Conservation (phyloP, 1,140 invertebrate species). For the Tigriopus japonicus region DNA sequence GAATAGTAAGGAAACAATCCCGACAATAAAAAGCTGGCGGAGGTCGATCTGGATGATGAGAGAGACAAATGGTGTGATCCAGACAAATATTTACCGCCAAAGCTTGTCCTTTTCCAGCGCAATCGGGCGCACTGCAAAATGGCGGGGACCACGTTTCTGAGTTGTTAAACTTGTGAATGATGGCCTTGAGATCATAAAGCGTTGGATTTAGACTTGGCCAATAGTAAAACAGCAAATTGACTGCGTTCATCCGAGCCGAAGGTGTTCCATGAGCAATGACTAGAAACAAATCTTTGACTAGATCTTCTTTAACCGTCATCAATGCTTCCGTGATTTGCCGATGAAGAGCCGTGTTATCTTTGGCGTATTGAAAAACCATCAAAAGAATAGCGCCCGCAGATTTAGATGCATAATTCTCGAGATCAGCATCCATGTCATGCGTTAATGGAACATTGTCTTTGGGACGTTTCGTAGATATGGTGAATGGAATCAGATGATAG, state of each 20-base stretch:
- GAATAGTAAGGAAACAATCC: constrained; percentile 78
- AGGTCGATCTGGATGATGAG: constrained; percentile 51
- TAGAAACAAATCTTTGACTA: constrained; percentile 79
- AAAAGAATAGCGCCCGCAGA: constrained; percentile 87
- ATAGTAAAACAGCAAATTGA: constrained; percentile 92
- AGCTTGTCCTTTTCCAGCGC: neutral
- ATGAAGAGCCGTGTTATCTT: constrained; percentile 50
- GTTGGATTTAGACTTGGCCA: constrained; percentile 96
- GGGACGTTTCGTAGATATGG: constrained; percentile 50
- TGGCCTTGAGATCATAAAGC: constrained; percentile 67
- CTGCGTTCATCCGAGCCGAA: constrained; percentile 68
- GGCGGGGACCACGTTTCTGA: constrained; percentile 1
- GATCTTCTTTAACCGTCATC: constrained; percentile 71
- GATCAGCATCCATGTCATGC: constrained; percentile 25
- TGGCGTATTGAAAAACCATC: constrained; percentile 79
- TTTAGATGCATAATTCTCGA: constrained; percentile 61
- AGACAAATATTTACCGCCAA: constrained; percentile 80
- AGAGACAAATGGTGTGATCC: constrained; percentile 48
- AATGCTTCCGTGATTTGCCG: constrained; percentile 83
- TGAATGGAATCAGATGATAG: constrained; percentile 89
- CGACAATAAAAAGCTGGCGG: constrained; percentile 90
- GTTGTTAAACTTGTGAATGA: constrained; percentile 23
- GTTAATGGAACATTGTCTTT: constrained; percentile 6
- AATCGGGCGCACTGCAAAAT: neutral
- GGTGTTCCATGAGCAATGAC: constrained; percentile 93